Percentiles rank a stretch among this genome's conserved stretches.
Conservation (phyloP, 2,113 vertebrate species). For the Colinus virginianus region DNA sequence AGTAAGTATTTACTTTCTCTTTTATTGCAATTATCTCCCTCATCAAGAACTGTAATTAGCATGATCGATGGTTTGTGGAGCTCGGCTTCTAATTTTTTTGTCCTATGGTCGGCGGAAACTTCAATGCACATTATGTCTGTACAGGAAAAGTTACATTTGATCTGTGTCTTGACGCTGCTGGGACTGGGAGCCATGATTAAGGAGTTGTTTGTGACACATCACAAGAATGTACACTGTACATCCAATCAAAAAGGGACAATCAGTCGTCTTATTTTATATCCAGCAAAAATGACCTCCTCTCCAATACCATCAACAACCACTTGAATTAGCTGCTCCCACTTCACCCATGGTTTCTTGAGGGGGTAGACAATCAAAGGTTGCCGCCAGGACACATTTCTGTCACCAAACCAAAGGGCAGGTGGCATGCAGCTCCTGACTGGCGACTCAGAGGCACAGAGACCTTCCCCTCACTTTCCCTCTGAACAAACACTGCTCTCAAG, state of each 20-base stretch:
- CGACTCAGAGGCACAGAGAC: not conserved
- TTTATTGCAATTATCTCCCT: conserved; percentile 34
- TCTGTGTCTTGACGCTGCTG: not conserved
- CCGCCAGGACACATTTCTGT: not conserved
- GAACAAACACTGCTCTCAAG: not conserved
- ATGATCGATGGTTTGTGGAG: not conserved
- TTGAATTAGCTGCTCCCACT: not conserved
- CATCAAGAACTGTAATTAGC: conserved; percentile 46
- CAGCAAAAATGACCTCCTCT: not conserved
- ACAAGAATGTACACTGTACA: not conserved
- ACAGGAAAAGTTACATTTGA: not conserved
- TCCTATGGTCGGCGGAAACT: not conserved
- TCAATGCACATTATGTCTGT: not conserved
- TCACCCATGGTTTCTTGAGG: not conserved
- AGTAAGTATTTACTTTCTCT: conserved; percentile 52
- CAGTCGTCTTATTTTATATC: not conserved
- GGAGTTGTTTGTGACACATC: not conserved
- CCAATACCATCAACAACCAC: not conserved
- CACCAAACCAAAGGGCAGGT: not conserved
- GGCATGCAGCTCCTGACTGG: not conserved
- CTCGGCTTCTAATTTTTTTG: not conserved
- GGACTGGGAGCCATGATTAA: not conserved
- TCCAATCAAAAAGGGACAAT: not conserved
- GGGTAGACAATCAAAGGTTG: not conserved
- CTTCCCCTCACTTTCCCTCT: not conserved